Conservation (phyloP, 2,888 invertebrate species). For the Ormyrus thymus region DNA sequence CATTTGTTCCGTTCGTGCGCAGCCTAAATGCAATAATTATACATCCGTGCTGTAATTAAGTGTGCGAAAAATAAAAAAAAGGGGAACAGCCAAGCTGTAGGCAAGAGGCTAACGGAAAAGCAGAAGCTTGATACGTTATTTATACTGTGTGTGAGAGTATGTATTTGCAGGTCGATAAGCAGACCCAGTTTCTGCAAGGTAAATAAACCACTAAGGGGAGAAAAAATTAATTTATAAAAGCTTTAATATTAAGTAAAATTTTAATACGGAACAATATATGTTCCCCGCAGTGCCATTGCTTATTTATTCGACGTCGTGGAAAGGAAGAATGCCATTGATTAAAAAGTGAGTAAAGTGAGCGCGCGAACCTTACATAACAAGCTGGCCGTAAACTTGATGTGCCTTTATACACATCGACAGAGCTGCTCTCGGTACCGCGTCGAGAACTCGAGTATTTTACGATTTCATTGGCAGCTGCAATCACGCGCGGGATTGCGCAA, state of each 20-base stretch:
- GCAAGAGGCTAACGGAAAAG: conserved; percentile 8
- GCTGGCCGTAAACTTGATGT: conserved; percentile 23
- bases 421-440: neutral
- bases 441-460: neutral
- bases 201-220: conserved; percentile 17
- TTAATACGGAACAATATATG: neutral
- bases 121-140: conserved; percentile 33
- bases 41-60: too few species aligned
- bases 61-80: conserved; percentile 1
- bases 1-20: too few species aligned
- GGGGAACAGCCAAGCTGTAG: neutral
- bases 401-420: neutral
- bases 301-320: neutral
- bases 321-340: neutral
- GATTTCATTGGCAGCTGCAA: neutral
- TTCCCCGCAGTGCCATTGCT: neutral
- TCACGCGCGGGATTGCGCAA: neutral
- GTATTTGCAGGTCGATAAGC: conserved; percentile 36
- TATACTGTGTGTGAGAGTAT: conserved; percentile 13
- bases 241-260: neutral
- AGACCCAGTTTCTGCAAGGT: conserved; percentile 34
- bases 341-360: neutral
- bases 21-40: too few species aligned
- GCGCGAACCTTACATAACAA: conserved; percentile 1
- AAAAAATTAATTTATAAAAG: conserved; percentile 19